Base-by-base conservation (phyloP, 2,888 invertebrate species). In the Caenorhabditis macrosperma region DNA sequence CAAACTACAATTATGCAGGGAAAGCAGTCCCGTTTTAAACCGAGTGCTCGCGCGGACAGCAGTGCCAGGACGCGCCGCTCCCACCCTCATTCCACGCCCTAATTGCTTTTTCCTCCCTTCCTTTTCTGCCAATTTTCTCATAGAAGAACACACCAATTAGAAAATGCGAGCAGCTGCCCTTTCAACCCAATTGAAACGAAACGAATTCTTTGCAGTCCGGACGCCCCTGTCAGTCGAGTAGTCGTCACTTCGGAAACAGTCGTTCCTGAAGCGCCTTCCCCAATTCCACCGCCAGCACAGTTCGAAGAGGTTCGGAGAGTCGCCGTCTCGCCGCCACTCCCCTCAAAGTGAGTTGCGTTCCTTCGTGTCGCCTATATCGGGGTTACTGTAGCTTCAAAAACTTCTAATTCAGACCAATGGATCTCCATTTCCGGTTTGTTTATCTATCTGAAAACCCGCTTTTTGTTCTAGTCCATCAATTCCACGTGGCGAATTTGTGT, bases 251-350 rank as follows among this genome's bases (percentile, higher is more conserved):
- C 82, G 55, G 85, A 83, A 24, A 83, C 82, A 0, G 71, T 83
- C 41, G 52, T 78, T 15, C 82, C 83, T 41, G 82, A 82, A 67
- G 69, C 78, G 0, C 84, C 82, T 6, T 79, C 77, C 12, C 83
- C 86, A n/a, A 86, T 86, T 35, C 78, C 81, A n/a, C 86, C 86
- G 12, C 86, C 86, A 54, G 76, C 82, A 33, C 81, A 82, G 50
- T 76, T 86, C 28, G 86, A 85, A 54, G 83, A 85, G 30, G 69
- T 78, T 55, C 72, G 77, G 57, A 71, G 80, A 54, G 82, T 82
- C 35, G 75, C 84, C 46, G 77, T 82, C 30, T 77, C 75, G 17
- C 82, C 82, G 10, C 82, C 81, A 15, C 60, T 84, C 1, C 82
- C 82, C 3, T 74, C 84, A 28, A 84, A 84, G 82, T 84, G 38